Percentiles rank a stretch among this genome's conserved stretches.
phyloP scores from a whole-genome alignment of 2,888 invertebrate species.

The Leptura quadrifasciata region DNA sequence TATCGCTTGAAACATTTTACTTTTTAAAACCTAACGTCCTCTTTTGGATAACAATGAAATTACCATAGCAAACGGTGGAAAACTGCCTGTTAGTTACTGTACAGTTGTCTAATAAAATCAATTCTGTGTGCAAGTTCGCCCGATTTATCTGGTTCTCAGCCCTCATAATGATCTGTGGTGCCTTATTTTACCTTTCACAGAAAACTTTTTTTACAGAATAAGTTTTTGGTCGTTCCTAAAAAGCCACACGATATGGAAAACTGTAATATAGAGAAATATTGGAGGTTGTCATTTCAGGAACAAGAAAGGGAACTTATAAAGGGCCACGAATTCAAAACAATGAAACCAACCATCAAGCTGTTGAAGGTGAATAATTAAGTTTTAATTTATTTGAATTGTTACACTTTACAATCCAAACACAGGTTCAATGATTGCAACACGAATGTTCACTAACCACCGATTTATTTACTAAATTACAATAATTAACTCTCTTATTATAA shows the following conservation, averaged over 20 bases:
- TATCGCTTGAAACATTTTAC: no score
- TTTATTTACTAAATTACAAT: no score
- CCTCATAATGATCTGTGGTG: no score
- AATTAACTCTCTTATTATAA: no score
- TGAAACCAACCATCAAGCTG: slow-evolving; percentile 69
- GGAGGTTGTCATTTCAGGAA: slow-evolving; percentile 72
- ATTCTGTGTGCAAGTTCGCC: no score
- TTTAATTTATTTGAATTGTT: slow-evolving; percentile 37
- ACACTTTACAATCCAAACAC: slow-evolving; percentile 46
- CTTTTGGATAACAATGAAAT: background rate
- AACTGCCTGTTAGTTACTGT: no score
- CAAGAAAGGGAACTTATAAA: slow-evolving; percentile 69
- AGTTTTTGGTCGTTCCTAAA: slow-evolving; percentile 69
- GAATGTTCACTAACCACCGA: no score
- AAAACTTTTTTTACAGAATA: slow-evolving; percentile 52
- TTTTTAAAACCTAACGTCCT: background rate
- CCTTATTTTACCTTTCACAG: no score
- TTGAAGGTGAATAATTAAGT: slow-evolving; percentile 63
- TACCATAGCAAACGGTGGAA: no score
- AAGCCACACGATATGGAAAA: slow-evolving; percentile 56
- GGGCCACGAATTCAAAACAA: slow-evolving; percentile 51
- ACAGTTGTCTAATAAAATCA: no score
- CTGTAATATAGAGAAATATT: slow-evolving; percentile 59
- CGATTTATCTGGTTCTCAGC: no score
- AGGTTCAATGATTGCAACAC: no score